Percentiles rank a stretch among this genome's conserved stretches.
Evolutionary conservation across 2,888 invertebrate species (phyloP).

Genomic region (Leucozona laternaria): DNA sequence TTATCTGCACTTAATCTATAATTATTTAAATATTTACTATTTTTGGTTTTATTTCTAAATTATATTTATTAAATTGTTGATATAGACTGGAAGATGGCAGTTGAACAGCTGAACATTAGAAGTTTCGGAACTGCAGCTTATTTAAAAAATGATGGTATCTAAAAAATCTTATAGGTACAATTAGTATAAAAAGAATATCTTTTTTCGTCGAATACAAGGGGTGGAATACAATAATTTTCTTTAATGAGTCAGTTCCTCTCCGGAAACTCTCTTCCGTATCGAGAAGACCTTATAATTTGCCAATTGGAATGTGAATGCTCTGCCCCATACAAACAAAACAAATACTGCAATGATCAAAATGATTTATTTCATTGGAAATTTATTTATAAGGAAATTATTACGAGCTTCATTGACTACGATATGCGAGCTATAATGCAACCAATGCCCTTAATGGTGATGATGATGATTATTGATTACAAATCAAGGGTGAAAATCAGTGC

Average conservation of each 20-base stretch:
- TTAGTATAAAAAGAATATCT: not conserved
- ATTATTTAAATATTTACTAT: too few relatives aligned
- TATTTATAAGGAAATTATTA: slow-evolving; percentile 73
- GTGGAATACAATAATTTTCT: slow-evolving; percentile 63
- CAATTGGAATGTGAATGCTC: slow-evolving; percentile 45
- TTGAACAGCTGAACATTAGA: not conserved
- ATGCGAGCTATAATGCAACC: slow-evolving; percentile 48
- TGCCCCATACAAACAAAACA: slow-evolving; percentile 56
- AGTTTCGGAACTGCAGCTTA: not conserved
- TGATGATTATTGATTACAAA: slow-evolving; percentile 39
- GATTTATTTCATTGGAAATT: slow-evolving; percentile 74
- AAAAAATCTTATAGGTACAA: not conserved
- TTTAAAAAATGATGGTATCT: not conserved
- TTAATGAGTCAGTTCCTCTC: slow-evolving; percentile 65
- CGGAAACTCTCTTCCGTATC: slow-evolving; percentile 66
- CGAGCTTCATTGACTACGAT: slow-evolving; percentile 64
- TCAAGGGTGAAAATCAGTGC: slow-evolving; percentile 45
- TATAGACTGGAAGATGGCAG: not conserved
- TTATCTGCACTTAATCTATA: too few relatives aligned
- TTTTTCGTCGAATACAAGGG: slow-evolving; percentile 35
- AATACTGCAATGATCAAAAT: slow-evolving; percentile 63
- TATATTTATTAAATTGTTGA: not conserved
- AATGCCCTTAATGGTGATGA: slow-evolving; percentile 40
- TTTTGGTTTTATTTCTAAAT: too few relatives aligned
- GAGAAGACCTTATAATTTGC: slow-evolving; percentile 61